Evolutionary conservation across 2,888 invertebrate genomes (phyloP), one percentile per base, ranked within the genome.

Genomic region (Tanytarsus gracilentus): DNA sequence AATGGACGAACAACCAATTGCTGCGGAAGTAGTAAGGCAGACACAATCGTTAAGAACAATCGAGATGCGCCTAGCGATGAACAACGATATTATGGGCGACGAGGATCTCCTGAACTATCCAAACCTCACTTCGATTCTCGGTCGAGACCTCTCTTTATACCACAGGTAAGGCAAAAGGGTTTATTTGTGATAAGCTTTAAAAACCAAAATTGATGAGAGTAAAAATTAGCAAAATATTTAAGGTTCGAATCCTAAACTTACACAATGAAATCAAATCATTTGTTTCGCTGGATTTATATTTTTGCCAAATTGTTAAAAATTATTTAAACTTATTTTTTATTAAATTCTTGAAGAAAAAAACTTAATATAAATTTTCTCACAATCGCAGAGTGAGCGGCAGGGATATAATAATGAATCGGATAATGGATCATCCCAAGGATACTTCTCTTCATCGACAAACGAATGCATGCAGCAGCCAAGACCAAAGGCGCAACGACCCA

Each of bases 61-160:
- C 73, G 82, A 82, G 77, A 82, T 82, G 81, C 78, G 81, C 62
- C 73, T 82, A 70, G 80, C 79, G 9, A 74, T 81, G 73, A 74
- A 75, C 70, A 73, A 76, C 73, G 72, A 78, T 75, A 72, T 78
- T 68, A 69, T 77, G 76, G 69, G 78, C 75, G 72, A 78, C 74
- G 74, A 75, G 71, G 74, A 74, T 68, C 72, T 74, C 66, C 73
- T 73, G 65, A 71, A 69, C 63, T 74, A 74, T 72, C 74, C 74
- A 64, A 72, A 62, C 44, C 59, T 62, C 23, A 59, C 61, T 18
- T 36, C 62, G 50, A 61, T 63, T 63, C 63, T 62, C 16, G 62
- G 74, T 66, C 74, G 73, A 72, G 74, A 74, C 73, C 74, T 74
- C 72, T 74, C 74, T 69, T 73, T 72, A 68, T 74, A 73, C 72